Percentiles rank a stretch among this genome's conserved stretches.
These are phyloP conservation scores for Parazoanthus darwini DNA, from an alignment of 92 coral and sea anemone genomes.

Conservation along the genomic window DNA sequence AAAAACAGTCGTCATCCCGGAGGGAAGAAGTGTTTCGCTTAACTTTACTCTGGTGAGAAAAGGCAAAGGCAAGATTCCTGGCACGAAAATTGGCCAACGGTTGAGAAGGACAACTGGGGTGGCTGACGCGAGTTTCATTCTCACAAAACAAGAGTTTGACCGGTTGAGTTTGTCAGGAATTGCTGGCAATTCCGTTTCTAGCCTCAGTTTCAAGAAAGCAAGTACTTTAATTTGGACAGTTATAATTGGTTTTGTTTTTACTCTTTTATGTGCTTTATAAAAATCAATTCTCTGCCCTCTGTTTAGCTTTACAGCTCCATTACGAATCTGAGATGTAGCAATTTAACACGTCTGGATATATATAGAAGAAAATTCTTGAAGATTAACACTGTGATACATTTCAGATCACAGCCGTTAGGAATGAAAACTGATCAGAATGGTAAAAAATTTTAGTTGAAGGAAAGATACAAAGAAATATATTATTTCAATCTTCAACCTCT, in stretches of 20 bases:
- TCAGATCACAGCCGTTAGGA: too few species aligned
- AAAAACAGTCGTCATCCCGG: constrained; percentile 63
- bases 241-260: background rate
- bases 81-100: background rate
- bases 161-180: constrained; percentile 6
- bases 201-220: background rate
- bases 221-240: background rate
- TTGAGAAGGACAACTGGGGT: background rate
- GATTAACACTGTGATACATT: background rate
- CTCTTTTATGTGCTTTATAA: background rate
- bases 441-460: background rate
- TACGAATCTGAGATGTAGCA: background rate
- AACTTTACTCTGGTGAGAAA: constrained; percentile 74
- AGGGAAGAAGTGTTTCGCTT: constrained; percentile 53
- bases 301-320: background rate
- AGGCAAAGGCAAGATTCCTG: background rate
- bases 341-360: background rate
- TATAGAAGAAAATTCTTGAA: too few species aligned
- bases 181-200: constrained; percentile 21
- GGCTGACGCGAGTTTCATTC: constrained; percentile 22
- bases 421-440: too few species aligned
- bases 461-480: too few species aligned
- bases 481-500: too few species aligned
- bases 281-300: background rate
- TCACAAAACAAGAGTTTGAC: constrained; percentile 3